These are phyloP conservation scores for Bolborhynchus lineola DNA, from an alignment of 2,113 vertebrate species.

Conservation along the genomic window DNA sequence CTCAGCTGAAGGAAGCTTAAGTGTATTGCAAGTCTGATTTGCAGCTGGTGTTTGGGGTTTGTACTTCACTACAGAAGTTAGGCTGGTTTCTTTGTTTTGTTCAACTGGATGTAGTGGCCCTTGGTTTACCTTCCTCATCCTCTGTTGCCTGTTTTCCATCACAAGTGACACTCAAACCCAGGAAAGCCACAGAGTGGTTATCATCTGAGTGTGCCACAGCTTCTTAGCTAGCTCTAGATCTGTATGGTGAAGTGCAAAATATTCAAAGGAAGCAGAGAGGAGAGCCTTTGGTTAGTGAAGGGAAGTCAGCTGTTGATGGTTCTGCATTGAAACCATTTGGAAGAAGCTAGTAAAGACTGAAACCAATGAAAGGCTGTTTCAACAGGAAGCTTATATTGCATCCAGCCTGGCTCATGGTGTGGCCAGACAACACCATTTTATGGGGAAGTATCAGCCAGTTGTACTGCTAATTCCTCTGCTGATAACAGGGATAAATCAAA, in stretches of 20 bases:
- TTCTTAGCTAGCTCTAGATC: not conserved
- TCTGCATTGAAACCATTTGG: not conserved
- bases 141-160: not conserved
- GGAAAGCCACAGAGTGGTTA: not conserved
- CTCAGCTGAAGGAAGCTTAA: not conserved
- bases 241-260: not conserved
- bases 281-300: not conserved
- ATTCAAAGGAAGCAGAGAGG: not conserved
- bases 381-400: not conserved
- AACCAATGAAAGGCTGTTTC: not conserved
- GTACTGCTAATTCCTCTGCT: not conserved
- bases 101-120: not conserved
- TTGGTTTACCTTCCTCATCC: not conserved
- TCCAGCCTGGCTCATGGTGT: not conserved
- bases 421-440: not conserved
- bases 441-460: not conserved
- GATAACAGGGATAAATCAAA: not conserved
- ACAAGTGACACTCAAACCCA: not conserved
- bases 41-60: not conserved
- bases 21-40: accelerated
- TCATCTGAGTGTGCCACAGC: not conserved
- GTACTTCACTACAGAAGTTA: not conserved
- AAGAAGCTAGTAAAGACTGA: not conserved
- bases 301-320: not conserved
- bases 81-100: not conserved